Evolutionary conservation across 1,140 invertebrate genomes (phyloP), one percentile per base, ranked within the genome.

Genomic region (Neotoxoptera formosana): DNA sequence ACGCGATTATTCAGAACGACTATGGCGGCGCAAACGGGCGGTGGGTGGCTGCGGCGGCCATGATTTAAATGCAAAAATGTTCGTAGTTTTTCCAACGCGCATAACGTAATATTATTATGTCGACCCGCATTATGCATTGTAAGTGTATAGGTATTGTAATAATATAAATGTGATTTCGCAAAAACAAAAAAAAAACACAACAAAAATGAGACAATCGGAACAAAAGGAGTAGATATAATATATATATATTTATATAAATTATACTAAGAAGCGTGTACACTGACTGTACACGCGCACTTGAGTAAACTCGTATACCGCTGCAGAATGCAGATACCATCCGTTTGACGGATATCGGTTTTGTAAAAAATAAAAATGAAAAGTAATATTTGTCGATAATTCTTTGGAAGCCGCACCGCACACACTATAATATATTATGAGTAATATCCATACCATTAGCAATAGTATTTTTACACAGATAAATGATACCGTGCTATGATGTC

Each of bases 51-150:
- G 84, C 7, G 87, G 48, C 87, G 51, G 48, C 48, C 87, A 89
- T 56, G 87, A 45, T 89, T 36, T 25, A 36, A 89, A 56, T 53
- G n/a, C 48, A 53, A 53, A 36, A 53, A 34, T 36, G 87, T 56
- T 87, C 4, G 14, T 48, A 87, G n/a, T n/a, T 87, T 87, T 89
- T 89, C 87, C 48, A 89, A 89, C 25, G 87, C 87, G 21, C 48
- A 56, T 53, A 89, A 89, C 30, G 60, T 76, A 76, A 76, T n/a
- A 67, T 67, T 67, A n/a, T 36, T 67, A 76, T 36, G 87, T 88
- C 34, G 87, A 88, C 87, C 87, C n/a, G 87, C n/a, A 87, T 87
- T 87, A 47, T 87, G 45, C 45, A 48, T 87, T 48, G 30, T 48
- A 86, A 83, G 8, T 36, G 76, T 86, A 45, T 47, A 41, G 21